These are phyloP conservation scores for Lophotriccus pileatus DNA, from an alignment of 2,797 vertebrate genomes.

Conservation along the genomic window DNA sequence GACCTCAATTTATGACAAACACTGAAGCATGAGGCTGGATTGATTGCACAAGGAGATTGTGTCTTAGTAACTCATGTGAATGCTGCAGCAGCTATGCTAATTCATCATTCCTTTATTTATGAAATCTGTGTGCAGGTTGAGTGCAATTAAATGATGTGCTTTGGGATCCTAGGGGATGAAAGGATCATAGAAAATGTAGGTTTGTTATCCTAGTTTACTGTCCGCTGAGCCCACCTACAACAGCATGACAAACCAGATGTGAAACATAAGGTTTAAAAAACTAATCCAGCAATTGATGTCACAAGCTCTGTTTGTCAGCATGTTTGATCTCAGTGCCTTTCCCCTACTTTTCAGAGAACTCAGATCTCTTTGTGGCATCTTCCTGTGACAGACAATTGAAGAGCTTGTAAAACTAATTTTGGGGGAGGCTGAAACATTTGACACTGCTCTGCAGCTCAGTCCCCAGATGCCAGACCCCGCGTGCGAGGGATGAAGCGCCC, in stretches of 20 bases:
- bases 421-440: background rate
- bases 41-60: conserved; percentile 47
- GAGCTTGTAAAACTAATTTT: background rate
- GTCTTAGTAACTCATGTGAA: conserved; percentile 28
- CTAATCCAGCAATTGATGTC: conserved; percentile 6
- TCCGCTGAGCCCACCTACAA: conserved; percentile 17
- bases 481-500: too few species aligned
- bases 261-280: background rate
- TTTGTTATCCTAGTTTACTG: conserved; percentile 30
- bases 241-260: background rate
- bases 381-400: background rate
- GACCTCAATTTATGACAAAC: conserved; percentile 53
- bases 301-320: background rate
- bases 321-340: conserved; percentile 14
- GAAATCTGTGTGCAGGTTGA: conserved; percentile 15
- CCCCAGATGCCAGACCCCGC: too few species aligned
- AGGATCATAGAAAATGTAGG: conserved; percentile 5
- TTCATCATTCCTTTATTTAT: conserved; percentile 49
- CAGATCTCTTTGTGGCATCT: background rate
- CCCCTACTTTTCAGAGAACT: background rate
- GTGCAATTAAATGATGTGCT: conserved; percentile 40
- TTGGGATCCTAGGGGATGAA: conserved; percentile 39
- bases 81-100: conserved; percentile 41
- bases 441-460: background rate
- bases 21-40: conserved; percentile 17